Base-by-base conservation (phyloP, 1,140 invertebrate genomes). In the Chrysoperla carnea region DNA sequence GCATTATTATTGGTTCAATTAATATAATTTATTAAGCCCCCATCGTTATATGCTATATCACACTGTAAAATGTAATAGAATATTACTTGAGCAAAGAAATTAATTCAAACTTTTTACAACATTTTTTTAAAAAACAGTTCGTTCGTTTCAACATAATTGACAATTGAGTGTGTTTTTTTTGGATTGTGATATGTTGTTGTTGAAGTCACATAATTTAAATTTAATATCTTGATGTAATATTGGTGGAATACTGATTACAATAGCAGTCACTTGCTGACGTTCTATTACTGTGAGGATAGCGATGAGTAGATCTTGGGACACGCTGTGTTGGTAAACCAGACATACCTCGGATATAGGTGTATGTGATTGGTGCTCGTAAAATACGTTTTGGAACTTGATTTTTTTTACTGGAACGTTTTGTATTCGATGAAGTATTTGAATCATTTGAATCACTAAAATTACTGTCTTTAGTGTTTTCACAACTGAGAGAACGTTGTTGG, bases 291-390 rank as follows among this genome's bases (percentile, higher is more conserved):
- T 23, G 17, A 23, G 17, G 17, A 23, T 23, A 23, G 5, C 17
- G 17, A 41, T 58, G 53, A 5, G 59, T 50, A 36, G 48, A 43
- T 38, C 72, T 66, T 0, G 81, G 80, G 4, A 84, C 77, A 51
- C 81, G 66, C 54, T 83, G 80, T 2, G 81, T 84, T 1, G 81
- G 81, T 12, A 85, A 59, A 1, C 83, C 83, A 2, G 81, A 84
- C 38, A 83, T 65, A 35, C 83, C 83, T 44, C 73, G 72, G 1
- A 84, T 72, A 55, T 85, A 85, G 3, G 76, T 82, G 56, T 85
- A 84, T 0, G 77, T 72, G 0, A 82, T 73, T 0, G 81, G 81
- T 15, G 78, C 69, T 15, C 83, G 62, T 3, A 84, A 62, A 31
- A 84, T 84, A 36, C 72, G 67, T 50, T 78, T 78, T 0, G 73